Evolutionary conservation across 2,797 vertebrate species (phyloP).

Genomic region (Helicolenus hilgendorfi): DNA sequence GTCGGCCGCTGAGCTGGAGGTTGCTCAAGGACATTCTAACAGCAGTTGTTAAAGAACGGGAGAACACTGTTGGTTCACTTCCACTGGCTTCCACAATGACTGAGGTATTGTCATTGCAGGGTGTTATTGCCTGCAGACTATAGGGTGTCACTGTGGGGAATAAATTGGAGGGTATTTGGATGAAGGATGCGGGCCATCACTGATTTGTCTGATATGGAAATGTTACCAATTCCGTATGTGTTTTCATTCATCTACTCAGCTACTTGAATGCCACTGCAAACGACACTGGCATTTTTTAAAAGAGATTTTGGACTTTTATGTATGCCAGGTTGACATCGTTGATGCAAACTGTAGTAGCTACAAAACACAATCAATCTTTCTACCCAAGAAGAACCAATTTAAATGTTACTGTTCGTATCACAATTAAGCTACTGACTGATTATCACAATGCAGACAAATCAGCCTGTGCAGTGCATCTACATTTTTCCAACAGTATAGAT

Average conservation of each 20-base stretch:
- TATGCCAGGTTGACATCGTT: neutral
- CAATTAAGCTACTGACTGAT: neutral
- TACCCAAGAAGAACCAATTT: neutral
- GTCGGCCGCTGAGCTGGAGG: slow-evolving; percentile 21
- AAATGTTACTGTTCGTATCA: neutral
- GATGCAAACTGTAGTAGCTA: neutral
- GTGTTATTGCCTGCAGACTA: slow-evolving; percentile 46
- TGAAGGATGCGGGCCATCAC: slow-evolving; percentile 42
- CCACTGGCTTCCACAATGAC: slow-evolving; percentile 27
- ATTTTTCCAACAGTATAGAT: neutral
- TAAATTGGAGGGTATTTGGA: slow-evolving; percentile 46
- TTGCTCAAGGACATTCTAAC: slow-evolving; percentile 59
- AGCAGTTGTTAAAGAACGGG: slow-evolving; percentile 31
- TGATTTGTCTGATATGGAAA: slow-evolving; percentile 12
- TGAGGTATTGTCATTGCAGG: slow-evolving; percentile 49
- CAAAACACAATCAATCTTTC: slow-evolving; percentile 34
- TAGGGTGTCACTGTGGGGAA: slow-evolving; percentile 38
- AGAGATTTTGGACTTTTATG: slow-evolving; percentile 26
- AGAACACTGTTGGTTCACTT: slow-evolving; percentile 28
- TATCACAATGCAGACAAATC: neutral
- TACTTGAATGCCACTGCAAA: slow-evolving; percentile 47
- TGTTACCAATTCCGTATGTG: neutral
- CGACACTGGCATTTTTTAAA: slow-evolving; percentile 26
- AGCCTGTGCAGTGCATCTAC: neutral
- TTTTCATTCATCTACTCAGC: slow-evolving; percentile 30